Conservation (phyloP, 2,113 vertebrate species). For the Aegithalos caudatus region DNA sequence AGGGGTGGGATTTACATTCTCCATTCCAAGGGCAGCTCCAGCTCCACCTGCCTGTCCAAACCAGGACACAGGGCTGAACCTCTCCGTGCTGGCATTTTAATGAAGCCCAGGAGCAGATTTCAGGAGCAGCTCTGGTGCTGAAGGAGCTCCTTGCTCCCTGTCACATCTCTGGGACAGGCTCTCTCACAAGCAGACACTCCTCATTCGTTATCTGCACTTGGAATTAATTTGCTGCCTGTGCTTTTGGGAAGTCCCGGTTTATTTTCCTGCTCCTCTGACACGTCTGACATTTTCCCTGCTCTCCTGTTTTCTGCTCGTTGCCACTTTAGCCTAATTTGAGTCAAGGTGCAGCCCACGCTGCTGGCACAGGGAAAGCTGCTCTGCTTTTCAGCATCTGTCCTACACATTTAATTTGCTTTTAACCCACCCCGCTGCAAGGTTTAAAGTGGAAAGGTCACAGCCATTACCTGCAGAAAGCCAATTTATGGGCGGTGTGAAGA, state of each 20-base stretch:
- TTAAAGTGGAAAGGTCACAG: neutral
- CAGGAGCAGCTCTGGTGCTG: neutral
- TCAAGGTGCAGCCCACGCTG: neutral
- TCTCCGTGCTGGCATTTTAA: rapidly evolving
- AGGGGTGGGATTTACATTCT: no score
- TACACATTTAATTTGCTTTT: neutral
- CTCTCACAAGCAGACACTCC: neutral
- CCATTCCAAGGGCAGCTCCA: neutral
- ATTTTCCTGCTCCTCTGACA: constrained; percentile 3
- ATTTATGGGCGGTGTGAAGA: neutral
- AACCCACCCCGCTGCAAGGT: neutral
- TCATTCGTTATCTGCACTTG: neutral
- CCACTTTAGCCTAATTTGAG: constrained; percentile 4
- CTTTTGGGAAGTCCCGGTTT: neutral
- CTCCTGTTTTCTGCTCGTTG: neutral
- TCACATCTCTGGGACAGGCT: neutral
- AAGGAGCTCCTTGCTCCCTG: neutral
- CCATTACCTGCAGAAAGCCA: neutral
- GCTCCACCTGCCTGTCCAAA: neutral
- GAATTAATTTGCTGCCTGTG: neutral
- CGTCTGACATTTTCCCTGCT: neutral
- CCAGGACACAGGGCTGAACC: neutral
- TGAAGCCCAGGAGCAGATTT: neutral
- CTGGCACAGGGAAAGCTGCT: neutral
- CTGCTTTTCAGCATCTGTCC: neutral